These are phyloP conservation scores for human DNA, from an alignment of 2,113 vertebrate species.

Conservation along the genomic window DNA sequence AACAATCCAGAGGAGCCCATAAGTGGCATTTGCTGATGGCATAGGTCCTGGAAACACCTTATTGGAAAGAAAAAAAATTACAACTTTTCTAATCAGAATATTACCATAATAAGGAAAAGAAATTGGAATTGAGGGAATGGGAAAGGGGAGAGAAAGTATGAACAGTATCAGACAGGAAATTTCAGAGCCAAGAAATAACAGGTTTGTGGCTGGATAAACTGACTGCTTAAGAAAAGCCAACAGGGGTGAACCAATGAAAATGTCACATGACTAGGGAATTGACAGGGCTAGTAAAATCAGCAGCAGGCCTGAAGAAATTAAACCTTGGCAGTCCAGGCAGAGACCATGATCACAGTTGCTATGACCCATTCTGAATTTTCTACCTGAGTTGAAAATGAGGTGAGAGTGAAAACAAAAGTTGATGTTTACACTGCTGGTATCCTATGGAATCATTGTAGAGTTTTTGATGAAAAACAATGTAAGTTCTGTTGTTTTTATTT, in stretches of 20 bases:
- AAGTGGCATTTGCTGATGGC: neutral
- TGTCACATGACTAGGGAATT: neutral
- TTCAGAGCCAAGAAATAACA: neutral
- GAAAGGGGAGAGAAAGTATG: neutral
- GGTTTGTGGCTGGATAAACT: neutral
- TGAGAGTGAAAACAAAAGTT: neutral
- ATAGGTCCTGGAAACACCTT: neutral
- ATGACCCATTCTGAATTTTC: neutral
- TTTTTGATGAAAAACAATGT: neutral
- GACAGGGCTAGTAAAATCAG: rapidly evolving
- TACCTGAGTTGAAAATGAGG: neutral
- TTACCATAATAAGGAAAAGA: neutral
- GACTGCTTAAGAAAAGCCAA: neutral
- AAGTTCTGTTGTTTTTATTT: neutral
- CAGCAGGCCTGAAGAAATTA: neutral
- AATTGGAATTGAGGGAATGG: neutral
- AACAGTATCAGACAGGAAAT: neutral
- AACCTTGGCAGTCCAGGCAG: neutral
- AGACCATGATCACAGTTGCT: neutral
- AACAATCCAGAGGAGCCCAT: neutral
- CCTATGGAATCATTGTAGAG: conserved; percentile 30
- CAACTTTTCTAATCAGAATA: neutral
- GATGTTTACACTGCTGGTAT: neutral
- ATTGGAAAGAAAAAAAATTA: neutral
- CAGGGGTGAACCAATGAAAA: neutral